Evolutionary conservation across 1,140 invertebrate genomes (phyloP), one percentile per base, ranked within the genome.

Genomic region (Orchestia grillus): DNA sequence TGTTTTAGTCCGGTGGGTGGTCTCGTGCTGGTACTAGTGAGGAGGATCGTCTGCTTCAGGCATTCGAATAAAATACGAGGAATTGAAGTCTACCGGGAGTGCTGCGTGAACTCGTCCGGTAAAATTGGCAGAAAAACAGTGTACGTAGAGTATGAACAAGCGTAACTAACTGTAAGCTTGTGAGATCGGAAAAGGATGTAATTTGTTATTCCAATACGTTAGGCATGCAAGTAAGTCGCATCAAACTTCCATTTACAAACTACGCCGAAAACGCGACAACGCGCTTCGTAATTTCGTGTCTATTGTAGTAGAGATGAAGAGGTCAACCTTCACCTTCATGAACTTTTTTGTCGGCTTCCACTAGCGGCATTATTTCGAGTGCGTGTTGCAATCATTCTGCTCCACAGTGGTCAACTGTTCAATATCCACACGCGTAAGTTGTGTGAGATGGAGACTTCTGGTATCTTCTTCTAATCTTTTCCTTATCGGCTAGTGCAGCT

Each of bases 401-500:
- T 77, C 28, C 15, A 77, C 11, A 77, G 36, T 36, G 11, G 11
- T 36, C 62, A 77, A 77, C 62, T 23, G 62, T 77, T 77, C 62
- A 77, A 19, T 53, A 53, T 53, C 47, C 19, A 53, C 47, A 8
- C 47, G 47, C 47, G 62, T 77, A 77, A 77, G 62, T 77, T 23
- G 62, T 36, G 11, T 53, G 47, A 53, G 47, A 36, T 19, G 28
- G 62, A 77, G 62, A 77, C 62, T 77, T 77, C 62, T 77, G 62
- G 62, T 77, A 77, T 77, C 88, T 42, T 8, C 6, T 41, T 44
- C 88, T 90, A 90, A 90, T 90, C 88, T 90, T 44, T 42, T 90
- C 88, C 88, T 90, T 90, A 90, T 90, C 88, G 41, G 87, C 88
- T 41, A 90, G 41, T 36, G 88, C 88, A 90, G 88, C 88, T 90